Evolutionary conservation across 2,113 vertebrate genomes (phyloP), one percentile per base, ranked within the genome.

Genomic region (Caranx melampygus): DNA sequence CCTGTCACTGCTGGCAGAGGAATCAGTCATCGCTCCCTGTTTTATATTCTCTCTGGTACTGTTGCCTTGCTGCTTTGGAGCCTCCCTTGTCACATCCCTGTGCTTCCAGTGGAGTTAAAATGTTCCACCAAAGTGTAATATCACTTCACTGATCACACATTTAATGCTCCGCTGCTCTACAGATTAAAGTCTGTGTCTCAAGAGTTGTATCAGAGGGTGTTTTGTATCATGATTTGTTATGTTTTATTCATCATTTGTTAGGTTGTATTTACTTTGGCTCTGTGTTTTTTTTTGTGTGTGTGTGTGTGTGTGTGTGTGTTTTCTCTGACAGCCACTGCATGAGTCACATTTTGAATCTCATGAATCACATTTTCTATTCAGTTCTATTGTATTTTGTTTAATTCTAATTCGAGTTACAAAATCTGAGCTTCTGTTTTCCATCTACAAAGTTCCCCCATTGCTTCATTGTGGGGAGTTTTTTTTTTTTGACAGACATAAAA

Each of bases 71-170:
- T 81, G 79, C 82, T 86, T 73, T 79, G 61, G 78, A 78, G 78
- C 78, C 75, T 83, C 34, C 66, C 84, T 83, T 72, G 67, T 81
- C 84, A 83, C 69, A 42, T 82, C 75, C 49, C 78, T 67, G 73
- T 34, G 44, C 68, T 77, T 81, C 66, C 54, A 73, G 84, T 82
- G 64, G 78, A 87, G 79, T 87, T 77, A 78, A 84, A 87, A 87
- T 81, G 80, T 82, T 86, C 73, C 66, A 86, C 73, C 49, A 73
- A 90, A 89, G 85, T 86, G 85, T 86, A 73, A 80, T 70, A 82
- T 84, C 88, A 83, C 86, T 81, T 72, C 78, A 66, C 78, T 85
- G 80, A 89, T 88, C 79, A 71, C 77, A 88, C 72, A 49, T 87
- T 89, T 82, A 78, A 85, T 65, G 79, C 83, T 78, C 79, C 11